Base-by-base conservation (phyloP, 2,113 vertebrate species). In the Noctilio leporinus region DNA sequence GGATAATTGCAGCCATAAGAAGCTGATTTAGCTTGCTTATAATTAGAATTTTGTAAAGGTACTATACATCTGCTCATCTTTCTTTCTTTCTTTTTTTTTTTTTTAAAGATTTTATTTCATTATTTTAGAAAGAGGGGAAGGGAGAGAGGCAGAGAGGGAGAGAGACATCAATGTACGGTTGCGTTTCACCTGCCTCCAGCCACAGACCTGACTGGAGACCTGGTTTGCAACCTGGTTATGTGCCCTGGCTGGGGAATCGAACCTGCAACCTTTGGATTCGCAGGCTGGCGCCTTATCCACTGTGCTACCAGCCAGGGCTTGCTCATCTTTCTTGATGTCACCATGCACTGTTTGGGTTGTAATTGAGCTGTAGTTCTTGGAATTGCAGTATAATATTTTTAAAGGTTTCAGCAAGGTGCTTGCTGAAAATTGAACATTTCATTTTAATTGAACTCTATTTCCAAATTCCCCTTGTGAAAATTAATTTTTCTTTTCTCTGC, bases 1-100 rank as follows among this genome's bases (percentile, higher is more conserved):
- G 49, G 92, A 93, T 98, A 98, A 98, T 98, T 98, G 86, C 53
- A 96, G 70, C 72, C 91, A 97, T 97, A 96, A 93, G 97, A 91
- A 98, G 93, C 97, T 97, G 86, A 96, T 94, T 94, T 93, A 93
- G 73, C 51, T 97, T 94, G 72, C 96, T 94, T 95, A 94, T 62
- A 98, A 98, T 97, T 95, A 98, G 82, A 95, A 75, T 90, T 91
- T 92, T 94, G 24, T 96, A 94, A 96, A 86, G 43, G 9, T 96
- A 88, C 67, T 94, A 86, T 95, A 95, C 93, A 96, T 73, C 64
- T 87, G 4, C 19, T 90, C 93, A 65, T 96, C 89, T 96, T 83
- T 70, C 40, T 93, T 96, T n/a, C n/a, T n/a, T n/a, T n/a, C n/a
- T n/a, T n/a, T n/a, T n/a, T n/a, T n/a, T n/a, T n/a, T n/a, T n/a